A percentile compares a stretch with the other conserved stretches of the same genome.
Evolutionary conservation across 1,140 invertebrate genomes (phyloP).

Genomic region (Macrocentrus cingulum): DNA sequence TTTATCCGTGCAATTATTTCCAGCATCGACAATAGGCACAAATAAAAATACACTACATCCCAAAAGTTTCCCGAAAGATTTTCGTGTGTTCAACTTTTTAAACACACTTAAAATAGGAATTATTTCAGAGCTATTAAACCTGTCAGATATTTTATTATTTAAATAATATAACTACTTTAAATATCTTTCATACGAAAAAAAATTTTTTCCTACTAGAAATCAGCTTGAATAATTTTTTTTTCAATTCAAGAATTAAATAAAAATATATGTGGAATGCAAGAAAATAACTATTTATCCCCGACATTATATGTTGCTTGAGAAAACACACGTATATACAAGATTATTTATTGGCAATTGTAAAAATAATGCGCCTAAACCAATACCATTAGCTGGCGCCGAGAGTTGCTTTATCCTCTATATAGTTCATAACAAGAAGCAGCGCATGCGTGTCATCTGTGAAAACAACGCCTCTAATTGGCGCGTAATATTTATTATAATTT

Average conservation of each 20-base stretch:
- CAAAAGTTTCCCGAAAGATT: too few species aligned
- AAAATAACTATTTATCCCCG: slow-evolving; percentile 29
- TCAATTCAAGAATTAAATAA: too few species aligned
- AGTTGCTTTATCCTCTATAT: neutral
- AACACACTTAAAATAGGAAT: too few species aligned
- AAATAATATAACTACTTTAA: too few species aligned
- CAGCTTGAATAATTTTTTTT: too few species aligned
- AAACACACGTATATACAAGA: slow-evolving; percentile 33
- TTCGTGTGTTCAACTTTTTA: too few species aligned
- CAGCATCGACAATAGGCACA: slow-evolving; percentile 13
- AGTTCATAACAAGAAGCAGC: neutral
- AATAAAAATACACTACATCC: slow-evolving; percentile 4
- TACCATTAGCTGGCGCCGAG: slow-evolving; percentile 41
- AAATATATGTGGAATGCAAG: too few species aligned
- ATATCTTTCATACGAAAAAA: too few species aligned
- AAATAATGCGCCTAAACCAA: slow-evolving; percentile 40
- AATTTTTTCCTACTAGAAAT: too few species aligned
- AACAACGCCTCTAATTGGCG: slow-evolving; percentile 43
- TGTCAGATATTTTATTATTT: too few species aligned
- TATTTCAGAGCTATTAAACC: too few species aligned
- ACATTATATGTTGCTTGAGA: slow-evolving; percentile 37
- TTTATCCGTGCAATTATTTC: slow-evolving; percentile 25
- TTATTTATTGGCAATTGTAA: slow-evolving; percentile 44
- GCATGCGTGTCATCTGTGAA: slow-evolving; percentile 45
- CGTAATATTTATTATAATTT: slow-evolving; percentile 47